Conservation (phyloP, 1,140 invertebrate species). For the Achroia grisella region DNA sequence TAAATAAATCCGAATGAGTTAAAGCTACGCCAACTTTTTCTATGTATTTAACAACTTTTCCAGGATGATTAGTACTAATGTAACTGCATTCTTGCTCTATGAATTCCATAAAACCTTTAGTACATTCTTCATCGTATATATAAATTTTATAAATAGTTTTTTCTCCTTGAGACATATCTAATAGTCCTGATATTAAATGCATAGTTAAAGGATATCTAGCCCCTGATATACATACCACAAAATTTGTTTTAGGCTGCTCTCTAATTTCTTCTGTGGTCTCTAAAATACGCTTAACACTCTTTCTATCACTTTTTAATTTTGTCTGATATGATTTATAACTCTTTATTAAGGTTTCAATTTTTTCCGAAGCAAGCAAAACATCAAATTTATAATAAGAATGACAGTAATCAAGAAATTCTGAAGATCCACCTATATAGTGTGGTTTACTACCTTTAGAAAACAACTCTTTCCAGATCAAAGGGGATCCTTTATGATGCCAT, state of each 20-base stretch:
- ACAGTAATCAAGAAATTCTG: constrained; percentile 74
- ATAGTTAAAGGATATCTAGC: constrained; percentile 36
- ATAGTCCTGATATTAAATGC: constrained; percentile 46
- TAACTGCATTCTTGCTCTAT: constrained; percentile 53
- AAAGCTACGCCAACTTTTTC: constrained; percentile 57
- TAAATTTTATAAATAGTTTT: constrained; percentile 47
- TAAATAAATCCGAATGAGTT: constrained; percentile 44
- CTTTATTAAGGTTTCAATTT: constrained; percentile 50
- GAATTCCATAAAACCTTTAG: constrained; percentile 33
- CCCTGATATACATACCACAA: constrained; percentile 45
- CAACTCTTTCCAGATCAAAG: constrained; percentile 72
- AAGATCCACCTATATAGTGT: constrained; percentile 68
- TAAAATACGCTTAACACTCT: constrained; percentile 2
- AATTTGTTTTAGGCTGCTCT: constrained; percentile 17
- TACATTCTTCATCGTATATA: constrained; percentile 41
- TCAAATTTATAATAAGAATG: constrained; percentile 74
- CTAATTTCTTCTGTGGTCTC: constrained; percentile 6
- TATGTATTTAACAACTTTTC: constrained; percentile 46
- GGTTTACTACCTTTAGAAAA: constrained; percentile 64
- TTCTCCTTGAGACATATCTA: constrained; percentile 24
- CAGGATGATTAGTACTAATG: constrained; percentile 28
- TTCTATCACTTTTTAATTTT: constrained; percentile 29
- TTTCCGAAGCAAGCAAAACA: constrained; percentile 48
- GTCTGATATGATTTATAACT: constrained; percentile 47
- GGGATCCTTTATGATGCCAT: constrained; percentile 67